Conservation (phyloP, 2,113 vertebrate genomes). For the Clupea harengus region DNA sequence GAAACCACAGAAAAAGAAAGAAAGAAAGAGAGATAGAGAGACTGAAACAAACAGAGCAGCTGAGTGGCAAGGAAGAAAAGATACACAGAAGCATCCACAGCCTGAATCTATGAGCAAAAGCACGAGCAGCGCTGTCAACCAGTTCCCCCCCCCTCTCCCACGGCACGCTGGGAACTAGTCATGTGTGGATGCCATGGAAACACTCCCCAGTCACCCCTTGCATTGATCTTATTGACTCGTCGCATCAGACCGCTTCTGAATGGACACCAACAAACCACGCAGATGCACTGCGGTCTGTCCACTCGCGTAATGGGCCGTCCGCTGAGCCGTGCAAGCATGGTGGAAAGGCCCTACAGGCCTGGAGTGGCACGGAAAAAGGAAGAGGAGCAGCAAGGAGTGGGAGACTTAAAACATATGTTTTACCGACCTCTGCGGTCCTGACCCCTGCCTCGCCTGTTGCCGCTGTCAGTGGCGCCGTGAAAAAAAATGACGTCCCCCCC, state of each 20-base stretch:
- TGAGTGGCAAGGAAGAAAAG: background rate
- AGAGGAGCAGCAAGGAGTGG: background rate
- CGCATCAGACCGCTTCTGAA: background rate
- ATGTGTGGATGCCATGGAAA: background rate
- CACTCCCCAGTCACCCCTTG: background rate
- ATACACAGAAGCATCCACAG: background rate
- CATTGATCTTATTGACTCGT: background rate
- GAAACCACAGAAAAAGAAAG: constrained; percentile 18
- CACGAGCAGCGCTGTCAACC: background rate
- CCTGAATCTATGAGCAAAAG: background rate
- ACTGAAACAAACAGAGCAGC: background rate
- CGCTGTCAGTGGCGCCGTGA: background rate
- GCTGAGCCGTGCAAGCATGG: background rate
- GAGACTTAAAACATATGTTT: constrained; percentile 21
- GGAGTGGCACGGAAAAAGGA: background rate
- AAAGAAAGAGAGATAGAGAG: constrained; percentile 26
- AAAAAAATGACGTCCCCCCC: background rate
- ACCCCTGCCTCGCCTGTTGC: background rate
- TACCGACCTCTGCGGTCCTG: background rate
- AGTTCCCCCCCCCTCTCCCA: background rate
- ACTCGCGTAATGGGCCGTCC: background rate
- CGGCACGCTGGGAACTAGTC: background rate
- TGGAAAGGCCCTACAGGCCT: background rate
- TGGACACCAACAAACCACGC: background rate
- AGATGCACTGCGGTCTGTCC: background rate